Base-by-base conservation (phyloP, 2,797 vertebrate genomes). In the Channallabes apus region DNA sequence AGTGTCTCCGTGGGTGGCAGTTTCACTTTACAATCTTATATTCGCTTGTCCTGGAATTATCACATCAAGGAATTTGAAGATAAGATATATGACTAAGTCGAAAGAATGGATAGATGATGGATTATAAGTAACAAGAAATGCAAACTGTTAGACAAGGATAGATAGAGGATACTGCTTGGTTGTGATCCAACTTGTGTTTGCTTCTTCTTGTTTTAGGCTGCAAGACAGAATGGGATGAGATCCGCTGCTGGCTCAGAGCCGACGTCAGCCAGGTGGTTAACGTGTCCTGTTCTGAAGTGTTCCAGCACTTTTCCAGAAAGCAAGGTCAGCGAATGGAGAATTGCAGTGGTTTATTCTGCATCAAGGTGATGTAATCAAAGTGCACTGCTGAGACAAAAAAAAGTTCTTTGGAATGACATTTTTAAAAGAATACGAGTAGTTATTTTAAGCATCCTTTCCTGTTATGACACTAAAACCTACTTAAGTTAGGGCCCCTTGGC, bases 171-270 rank as follows among this genome's bases (percentile, higher is more conserved):
- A 68, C 82, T 11, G n/a, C 68, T 35, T 27, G 7, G 76, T 65
- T 76, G 35, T 51, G 6, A 8, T 22, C 2, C 8, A 73, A 35
- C 35, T 22, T 62, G 1, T 35, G 46, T 82, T 69, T 58, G 15
- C 58, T 27, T 20, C 54, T 4, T 3, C 61, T 6, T 80, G 38
- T 77, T 69, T 81, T 65, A 97, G 96, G 93, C 22, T 97, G 96
- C 54, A 75, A 90, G 82, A 95, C 94, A 1, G 93, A 96, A n/a
- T 97, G 96, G 96, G 96, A 97, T 6, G 93, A 94, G 24, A 93
- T 97, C 6, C 93, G 92, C 22, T 97, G 96, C 88, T 97, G 96
- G 96, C 92, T 87, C 58, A 91, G 90, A 90, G 94, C 95, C 7
- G 89, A 94, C 3, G 90, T 94, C 6, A 96, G 96, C 7, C 95